Percentiles rank a stretch among this genome's conserved stretches.
Conservation (phyloP, 1,140 invertebrate species). For the Schlechtendalia chinensis region DNA sequence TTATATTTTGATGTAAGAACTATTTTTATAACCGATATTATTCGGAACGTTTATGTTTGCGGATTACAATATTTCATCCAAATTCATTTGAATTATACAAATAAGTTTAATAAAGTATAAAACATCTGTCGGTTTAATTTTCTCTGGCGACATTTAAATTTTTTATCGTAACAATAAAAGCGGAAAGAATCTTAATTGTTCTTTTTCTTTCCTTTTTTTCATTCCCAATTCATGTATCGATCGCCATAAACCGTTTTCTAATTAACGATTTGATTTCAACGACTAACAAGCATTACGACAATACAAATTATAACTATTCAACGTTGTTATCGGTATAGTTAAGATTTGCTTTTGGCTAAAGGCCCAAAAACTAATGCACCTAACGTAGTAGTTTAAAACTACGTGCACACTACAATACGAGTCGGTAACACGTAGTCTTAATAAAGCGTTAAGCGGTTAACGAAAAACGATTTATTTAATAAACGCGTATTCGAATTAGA, state of each 20-base stretch:
- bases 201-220: too few relatives aligned
- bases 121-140: background rate
- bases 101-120: too few relatives aligned
- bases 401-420: background rate
- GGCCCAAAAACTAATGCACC: background rate
- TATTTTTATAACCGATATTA: too few relatives aligned
- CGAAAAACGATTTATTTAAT: background rate
- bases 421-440: background rate
- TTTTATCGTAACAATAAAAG: background rate
- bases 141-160: background rate
- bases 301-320: background rate
- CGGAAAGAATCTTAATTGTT: background rate
- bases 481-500: too few relatives aligned
- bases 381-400: background rate
- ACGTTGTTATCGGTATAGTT: background rate
- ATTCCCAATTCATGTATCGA: background rate
- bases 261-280: background rate
- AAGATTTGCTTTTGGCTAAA: background rate
- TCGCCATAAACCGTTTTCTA: slow-evolving; percentile 1
- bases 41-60: too few relatives aligned
- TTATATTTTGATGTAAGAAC: too few relatives aligned
- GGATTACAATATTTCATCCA: too few relatives aligned
- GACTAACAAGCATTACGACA: background rate
- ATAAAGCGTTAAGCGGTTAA: background rate
- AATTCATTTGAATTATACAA: too few relatives aligned